Conservation (phyloP, 2,113 vertebrate species). For the Hippocampus mohnikei region DNA sequence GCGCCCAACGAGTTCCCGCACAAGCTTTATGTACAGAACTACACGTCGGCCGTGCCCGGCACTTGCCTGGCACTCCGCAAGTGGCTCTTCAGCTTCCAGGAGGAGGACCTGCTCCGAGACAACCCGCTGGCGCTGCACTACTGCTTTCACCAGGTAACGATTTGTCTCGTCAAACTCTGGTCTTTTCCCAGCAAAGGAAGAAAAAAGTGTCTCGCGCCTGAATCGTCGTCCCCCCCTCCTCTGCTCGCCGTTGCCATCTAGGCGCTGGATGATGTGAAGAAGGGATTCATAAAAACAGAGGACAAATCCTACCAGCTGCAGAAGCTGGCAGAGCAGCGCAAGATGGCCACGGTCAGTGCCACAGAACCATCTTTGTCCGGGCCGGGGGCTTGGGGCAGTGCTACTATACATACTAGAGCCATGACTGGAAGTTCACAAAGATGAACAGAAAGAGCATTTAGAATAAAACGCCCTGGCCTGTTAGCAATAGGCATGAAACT, state of each 20-base stretch:
- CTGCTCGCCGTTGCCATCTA: conserved; percentile 46
- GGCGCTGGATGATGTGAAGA: conserved; percentile 95
- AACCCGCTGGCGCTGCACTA: conserved; percentile 89
- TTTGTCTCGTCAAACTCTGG: background rate
- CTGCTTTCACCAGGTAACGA: conserved; percentile 91
- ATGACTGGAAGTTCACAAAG: conserved; percentile 44
- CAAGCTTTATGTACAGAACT: conserved; percentile 97
- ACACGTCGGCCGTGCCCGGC: conserved; percentile 90
- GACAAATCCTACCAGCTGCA: conserved; percentile 97
- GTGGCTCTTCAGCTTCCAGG: conserved; percentile 93
- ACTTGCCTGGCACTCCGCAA: conserved; percentile 92
- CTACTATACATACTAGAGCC: conserved; percentile 35
- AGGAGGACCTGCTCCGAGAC: conserved; percentile 89
- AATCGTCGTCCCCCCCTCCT: conserved; percentile 1
- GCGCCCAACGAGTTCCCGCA: conserved; percentile 96
- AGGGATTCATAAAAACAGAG: conserved; percentile 93
- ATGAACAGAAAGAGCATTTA: conserved; percentile 16
- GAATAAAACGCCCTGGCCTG: background rate
- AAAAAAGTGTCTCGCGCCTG: background rate
- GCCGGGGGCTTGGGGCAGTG: conserved; percentile 21
- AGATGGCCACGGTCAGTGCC: conserved; percentile 90
- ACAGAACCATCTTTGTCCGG: conserved; percentile 63
- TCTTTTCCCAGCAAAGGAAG: background rate
- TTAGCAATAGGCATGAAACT: conserved; percentile 10
- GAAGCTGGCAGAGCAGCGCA: conserved; percentile 93